phyloP scores from a whole-genome alignment of 2,113 vertebrate species.

The Ictalurus punctatus region DNA sequence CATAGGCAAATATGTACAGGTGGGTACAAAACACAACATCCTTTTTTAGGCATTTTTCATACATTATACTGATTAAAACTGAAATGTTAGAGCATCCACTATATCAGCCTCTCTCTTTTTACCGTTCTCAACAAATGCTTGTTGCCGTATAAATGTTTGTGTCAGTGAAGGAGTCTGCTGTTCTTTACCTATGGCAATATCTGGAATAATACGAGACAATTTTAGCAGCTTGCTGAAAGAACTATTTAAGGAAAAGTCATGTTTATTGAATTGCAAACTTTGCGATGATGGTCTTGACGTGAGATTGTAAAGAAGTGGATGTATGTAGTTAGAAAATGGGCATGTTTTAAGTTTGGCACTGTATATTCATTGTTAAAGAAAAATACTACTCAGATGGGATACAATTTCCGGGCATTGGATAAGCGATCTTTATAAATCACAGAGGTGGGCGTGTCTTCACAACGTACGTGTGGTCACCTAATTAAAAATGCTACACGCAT shows the following conservation, averaged over 20 bases:
- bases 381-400: background rate
- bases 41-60: background rate
- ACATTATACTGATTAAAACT: background rate
- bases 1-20: conserved; percentile 98
- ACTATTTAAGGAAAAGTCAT: background rate
- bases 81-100: too few species aligned
- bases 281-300: background rate
- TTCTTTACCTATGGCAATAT: background rate
- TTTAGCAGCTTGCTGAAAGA: background rate
- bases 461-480: background rate
- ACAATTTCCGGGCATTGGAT: background rate
- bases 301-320: background rate
- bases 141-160: background rate
- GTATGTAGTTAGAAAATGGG: background rate
- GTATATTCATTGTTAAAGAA: background rate
- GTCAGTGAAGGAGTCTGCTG: too few species aligned
- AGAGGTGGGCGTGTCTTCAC: background rate
- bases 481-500: background rate
- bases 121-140: background rate
- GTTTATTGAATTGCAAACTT: background rate
- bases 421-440: background rate
- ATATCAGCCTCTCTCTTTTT: background rate
- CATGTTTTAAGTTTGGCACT: background rate
- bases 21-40: conserved; percentile 59
- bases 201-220: background rate